Conservation (phyloP, 1,140 invertebrate species). For the Trissolcus basalis region DNA sequence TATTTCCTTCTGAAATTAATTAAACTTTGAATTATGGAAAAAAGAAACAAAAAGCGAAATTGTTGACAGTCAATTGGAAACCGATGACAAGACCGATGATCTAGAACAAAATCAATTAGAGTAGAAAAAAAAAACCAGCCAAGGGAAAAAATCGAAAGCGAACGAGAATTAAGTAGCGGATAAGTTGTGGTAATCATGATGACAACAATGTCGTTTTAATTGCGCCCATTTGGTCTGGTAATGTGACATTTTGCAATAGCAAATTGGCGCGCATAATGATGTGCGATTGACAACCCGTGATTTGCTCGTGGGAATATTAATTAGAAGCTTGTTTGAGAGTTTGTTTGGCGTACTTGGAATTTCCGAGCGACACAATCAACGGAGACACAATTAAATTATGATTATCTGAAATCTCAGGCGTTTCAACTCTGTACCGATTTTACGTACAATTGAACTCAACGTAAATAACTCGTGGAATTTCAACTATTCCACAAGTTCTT, state of each 20-base stretch:
- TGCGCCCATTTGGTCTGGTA: not conserved
- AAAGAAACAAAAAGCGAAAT: too few species aligned
- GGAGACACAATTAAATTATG: too few species aligned
- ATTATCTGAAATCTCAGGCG: too few species aligned
- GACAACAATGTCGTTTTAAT: not conserved
- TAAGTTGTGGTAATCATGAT: not conserved
- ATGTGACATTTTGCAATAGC: slow-evolving; percentile 1
- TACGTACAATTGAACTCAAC: too few species aligned
- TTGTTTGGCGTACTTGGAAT: too few species aligned
- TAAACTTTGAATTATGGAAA: too few species aligned
- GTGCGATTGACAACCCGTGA: not conserved
- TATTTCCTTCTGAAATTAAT: not conserved
- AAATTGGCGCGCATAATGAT: not conserved
- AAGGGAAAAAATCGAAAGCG: not conserved
- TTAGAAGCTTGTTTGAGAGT: not conserved
- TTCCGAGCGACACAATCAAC: too few species aligned
- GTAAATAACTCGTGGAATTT: too few species aligned
- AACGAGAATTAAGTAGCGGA: too few species aligned
- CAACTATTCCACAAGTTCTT: too few species aligned
- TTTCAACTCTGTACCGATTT: too few species aligned
- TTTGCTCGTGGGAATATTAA: not conserved
- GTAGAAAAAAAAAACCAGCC: not conserved
- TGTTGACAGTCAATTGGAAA: too few species aligned
- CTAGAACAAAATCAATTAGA: not conserved
- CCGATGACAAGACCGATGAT: not conserved